Conservation (phyloP, 2,113 vertebrate genomes). For the Pseudopipra pipra region DNA sequence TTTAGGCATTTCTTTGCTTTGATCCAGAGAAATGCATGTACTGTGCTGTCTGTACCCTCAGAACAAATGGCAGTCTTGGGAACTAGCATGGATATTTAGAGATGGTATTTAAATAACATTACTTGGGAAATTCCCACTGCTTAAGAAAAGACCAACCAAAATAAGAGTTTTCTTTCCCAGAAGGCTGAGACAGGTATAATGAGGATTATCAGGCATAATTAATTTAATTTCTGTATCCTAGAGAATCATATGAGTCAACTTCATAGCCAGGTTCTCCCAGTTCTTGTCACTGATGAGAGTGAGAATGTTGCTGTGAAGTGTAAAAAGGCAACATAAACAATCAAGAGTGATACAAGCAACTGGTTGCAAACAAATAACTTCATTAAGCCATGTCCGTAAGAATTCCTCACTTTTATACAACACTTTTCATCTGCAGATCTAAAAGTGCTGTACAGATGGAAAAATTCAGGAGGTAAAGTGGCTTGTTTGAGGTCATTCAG, state of each 20-base stretch:
- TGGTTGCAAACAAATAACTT: neutral
- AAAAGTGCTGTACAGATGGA: conserved; percentile 1
- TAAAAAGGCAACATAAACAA: neutral
- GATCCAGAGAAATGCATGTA: neutral
- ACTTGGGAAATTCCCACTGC: conserved; percentile 52
- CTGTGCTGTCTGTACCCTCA: conserved; percentile 44
- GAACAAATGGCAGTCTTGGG: conserved; percentile 51
- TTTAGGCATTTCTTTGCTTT: conserved; percentile 38
- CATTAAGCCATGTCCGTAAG: neutral
- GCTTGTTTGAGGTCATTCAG: conserved; percentile 20
- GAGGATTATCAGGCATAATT: conserved; percentile 63
- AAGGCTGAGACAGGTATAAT: conserved; percentile 55
- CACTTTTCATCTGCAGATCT: neutral
- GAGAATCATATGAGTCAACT: conserved; percentile 58
- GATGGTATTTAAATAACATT: conserved; percentile 40
- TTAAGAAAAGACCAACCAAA: conserved; percentile 56
- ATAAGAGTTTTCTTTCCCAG: conserved; percentile 38
- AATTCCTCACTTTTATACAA: neutral
- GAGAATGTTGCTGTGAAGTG: neutral
- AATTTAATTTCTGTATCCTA: conserved; percentile 56
- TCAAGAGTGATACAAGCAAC: neutral
- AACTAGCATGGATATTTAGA: conserved; percentile 25
- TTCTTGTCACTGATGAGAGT: neutral
- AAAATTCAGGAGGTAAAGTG: neutral
- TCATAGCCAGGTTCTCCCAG: conserved; percentile 44